Base-by-base conservation (phyloP, 2,797 vertebrate genomes). In the Schizothorax lantsangensis region DNA sequence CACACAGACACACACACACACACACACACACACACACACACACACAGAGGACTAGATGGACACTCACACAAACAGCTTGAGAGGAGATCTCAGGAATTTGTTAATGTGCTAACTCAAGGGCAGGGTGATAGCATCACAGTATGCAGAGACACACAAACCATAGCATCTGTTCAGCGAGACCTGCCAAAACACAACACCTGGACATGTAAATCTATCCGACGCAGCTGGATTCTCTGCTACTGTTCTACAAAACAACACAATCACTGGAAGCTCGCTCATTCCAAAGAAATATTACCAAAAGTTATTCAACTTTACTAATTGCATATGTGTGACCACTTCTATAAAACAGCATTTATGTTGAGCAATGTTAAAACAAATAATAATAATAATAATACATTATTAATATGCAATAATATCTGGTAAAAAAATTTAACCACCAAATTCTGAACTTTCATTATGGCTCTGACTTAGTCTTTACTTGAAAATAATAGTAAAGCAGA, bases 131-230 rank as follows among this genome's bases (percentile, higher is more conserved):
- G 14, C 26, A 68, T 78, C 73, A 85, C 49, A 83, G 45, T 82
- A 88, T 23, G 54, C 82, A 75, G 82, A 30, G 54, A 74, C 71
- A 49, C 40, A 43, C 40, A 73, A 52, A 84, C 52, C 57, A 66
- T 66, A 49, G 40, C 82, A 84, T 84, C 82, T 84, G 82, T 62
- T 84, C 14, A 66, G 5, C 6, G 11, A n/a, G 12, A 57, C 7
- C 43, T 84, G 82, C 82, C 72, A 75, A 75, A 75, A 81, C 26
- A 64, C 79, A 75, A 83, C 84, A 86, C 45, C 77, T 81, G 81
- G 23, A 64, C 21, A 62, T 66, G 43, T 23, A 64, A 64, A 78
- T 79, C 80, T 38, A 86, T 86, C 79, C 68, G 21, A 59, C 10
- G 30, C 49, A 43, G 49, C 54, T 83, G 36, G 69, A 74, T 75